These are phyloP conservation scores for Hirtodrosophila alboralis DNA, from an alignment of 2,888 invertebrate species.

Conservation along the genomic window DNA sequence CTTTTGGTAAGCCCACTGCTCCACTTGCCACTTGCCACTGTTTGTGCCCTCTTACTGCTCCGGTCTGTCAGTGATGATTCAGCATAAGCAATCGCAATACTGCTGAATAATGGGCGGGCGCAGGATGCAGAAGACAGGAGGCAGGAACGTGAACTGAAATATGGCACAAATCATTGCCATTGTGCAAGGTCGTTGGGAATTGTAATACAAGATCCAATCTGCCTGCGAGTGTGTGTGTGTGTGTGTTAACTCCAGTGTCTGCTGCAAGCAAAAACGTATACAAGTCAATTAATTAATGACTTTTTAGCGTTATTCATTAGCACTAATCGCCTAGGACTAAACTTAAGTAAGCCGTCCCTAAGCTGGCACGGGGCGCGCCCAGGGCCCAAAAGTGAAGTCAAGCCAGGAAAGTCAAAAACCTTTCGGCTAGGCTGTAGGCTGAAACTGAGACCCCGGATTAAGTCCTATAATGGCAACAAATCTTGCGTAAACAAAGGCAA, in stretches of 20 bases:
- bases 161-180: conserved; percentile 67
- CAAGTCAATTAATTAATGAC: conserved; percentile 73
- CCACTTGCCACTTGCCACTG: conserved; percentile 38
- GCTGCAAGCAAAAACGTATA: conserved; percentile 46
- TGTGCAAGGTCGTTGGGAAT: conserved; percentile 56
- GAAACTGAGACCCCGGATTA: conserved; percentile 69
- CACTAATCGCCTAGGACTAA: conserved; percentile 67
- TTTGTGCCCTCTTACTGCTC: neutral
- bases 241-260: conserved; percentile 5
- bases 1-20: conserved; percentile 42
- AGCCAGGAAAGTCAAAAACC: conserved; percentile 68
- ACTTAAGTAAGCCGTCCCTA: conserved; percentile 53
- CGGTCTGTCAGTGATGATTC: conserved; percentile 59
- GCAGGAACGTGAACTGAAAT: conserved; percentile 38
- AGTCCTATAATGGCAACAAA: conserved; percentile 75
- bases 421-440: conserved; percentile 54
- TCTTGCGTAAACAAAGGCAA: conserved; percentile 78
- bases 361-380: conserved; percentile 51
- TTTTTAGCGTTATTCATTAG: conserved; percentile 73
- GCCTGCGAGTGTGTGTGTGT: conserved; percentile 19
- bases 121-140: conserved; percentile 21
- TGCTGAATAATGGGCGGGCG: conserved; percentile 72
- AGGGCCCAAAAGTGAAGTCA: conserved; percentile 47
- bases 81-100: conserved; percentile 56
- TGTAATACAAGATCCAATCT: conserved; percentile 40